phyloP scores from a whole-genome alignment of 2,888 invertebrate species.

The Thecocarcelia acutangulata region DNA sequence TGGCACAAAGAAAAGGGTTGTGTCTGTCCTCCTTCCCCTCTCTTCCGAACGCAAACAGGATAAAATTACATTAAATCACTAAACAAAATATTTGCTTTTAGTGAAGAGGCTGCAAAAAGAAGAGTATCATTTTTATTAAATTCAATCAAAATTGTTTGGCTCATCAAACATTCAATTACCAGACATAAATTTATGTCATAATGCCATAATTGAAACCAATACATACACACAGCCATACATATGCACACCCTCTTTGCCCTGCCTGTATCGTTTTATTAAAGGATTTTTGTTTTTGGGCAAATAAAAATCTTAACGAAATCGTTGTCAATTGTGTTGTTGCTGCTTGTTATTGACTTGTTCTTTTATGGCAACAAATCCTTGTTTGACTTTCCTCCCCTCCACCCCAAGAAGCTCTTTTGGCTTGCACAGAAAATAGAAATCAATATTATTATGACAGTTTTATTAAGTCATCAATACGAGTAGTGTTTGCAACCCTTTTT shows the following conservation, averaged over 20 bases:
- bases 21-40: neutral
- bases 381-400: neutral
- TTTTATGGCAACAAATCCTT: slow-evolving; percentile 2
- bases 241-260: neutral
- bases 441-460: slow-evolving; percentile 65
- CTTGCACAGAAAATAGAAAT: slow-evolving; percentile 26
- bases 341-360: slow-evolving; percentile 58
- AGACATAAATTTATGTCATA: slow-evolving; percentile 74
- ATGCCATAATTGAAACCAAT: slow-evolving; percentile 62
- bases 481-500: slow-evolving; percentile 59
- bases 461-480: slow-evolving; percentile 55
- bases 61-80: slow-evolving; percentile 78
- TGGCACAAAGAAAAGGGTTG: slow-evolving; percentile 47
- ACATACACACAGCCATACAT: slow-evolving; percentile 9
- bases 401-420: neutral
- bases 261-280: slow-evolving; percentile 12
- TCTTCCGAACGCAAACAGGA: slow-evolving; percentile 56
- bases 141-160: slow-evolving; percentile 80
- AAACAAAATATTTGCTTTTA: slow-evolving; percentile 65
- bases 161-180: slow-evolving; percentile 80
- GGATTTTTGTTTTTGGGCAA: slow-evolving; percentile 39
- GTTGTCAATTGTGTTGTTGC: slow-evolving; percentile 52
- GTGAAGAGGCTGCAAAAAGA: slow-evolving; percentile 65
- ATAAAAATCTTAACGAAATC: slow-evolving; percentile 44
- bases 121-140: slow-evolving; percentile 68